phyloP scores from a whole-genome alignment of 2,113 vertebrate genomes.

The Corythornis madagascariensis region DNA sequence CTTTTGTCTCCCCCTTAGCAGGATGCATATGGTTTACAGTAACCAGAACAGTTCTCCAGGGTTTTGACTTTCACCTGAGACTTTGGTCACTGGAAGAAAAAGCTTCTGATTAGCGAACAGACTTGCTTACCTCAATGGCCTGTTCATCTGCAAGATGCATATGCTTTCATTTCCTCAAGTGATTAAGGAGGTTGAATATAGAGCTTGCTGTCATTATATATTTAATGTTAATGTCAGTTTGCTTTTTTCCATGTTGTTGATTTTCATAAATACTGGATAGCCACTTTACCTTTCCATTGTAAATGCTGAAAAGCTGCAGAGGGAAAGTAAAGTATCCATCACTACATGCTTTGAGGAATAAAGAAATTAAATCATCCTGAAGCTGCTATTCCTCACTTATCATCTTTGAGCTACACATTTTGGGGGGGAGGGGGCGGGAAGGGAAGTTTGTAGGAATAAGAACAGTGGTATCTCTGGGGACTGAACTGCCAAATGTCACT shows the following conservation, averaged over 20 bases:
- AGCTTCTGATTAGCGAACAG: background rate
- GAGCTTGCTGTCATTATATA: background rate
- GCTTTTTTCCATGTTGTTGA: background rate
- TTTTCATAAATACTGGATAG: background rate
- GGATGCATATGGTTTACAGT: accelerated
- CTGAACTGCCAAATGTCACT: background rate
- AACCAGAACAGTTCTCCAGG: background rate
- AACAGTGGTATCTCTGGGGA: background rate
- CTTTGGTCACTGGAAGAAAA: background rate
- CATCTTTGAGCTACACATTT: background rate
- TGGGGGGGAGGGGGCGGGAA: background rate
- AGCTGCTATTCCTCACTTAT: background rate
- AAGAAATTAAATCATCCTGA: background rate
- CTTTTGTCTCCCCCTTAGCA: background rate
- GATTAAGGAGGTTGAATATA: background rate
- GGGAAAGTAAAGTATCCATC: background rate
- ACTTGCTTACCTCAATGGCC: background rate
- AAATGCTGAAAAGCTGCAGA: background rate
- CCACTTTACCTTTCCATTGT: background rate
- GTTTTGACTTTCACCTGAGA: background rate
- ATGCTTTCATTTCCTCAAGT: background rate
- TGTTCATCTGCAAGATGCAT: background rate
- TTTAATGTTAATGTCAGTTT: background rate
- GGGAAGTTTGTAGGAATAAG: background rate
- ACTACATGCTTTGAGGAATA: background rate